These are phyloP conservation scores for Trididemnum nubilum DNA, from an alignment of 23 tunicate genomes.

Conservation along the genomic window DNA sequence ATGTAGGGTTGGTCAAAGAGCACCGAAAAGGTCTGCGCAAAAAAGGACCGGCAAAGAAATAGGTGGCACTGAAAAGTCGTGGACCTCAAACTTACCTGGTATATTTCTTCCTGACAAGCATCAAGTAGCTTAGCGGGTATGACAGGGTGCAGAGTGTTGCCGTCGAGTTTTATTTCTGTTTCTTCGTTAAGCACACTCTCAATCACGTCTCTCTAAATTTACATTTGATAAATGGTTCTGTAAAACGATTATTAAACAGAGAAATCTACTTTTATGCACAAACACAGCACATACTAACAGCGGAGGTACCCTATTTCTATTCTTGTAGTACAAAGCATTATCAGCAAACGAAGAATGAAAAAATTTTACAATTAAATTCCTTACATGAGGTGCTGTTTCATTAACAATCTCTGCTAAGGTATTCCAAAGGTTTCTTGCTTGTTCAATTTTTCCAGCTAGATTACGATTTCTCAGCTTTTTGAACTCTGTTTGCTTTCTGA, in stretches of 20 bases:
- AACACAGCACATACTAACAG: not conserved
- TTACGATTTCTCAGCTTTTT: not conserved
- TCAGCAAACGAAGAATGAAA: not conserved
- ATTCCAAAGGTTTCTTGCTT: constrained; percentile 12
- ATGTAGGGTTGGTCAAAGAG: too few species aligned
- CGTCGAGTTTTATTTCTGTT: constrained; percentile 3
- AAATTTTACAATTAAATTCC: not conserved
- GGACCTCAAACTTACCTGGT: constrained; percentile 43
- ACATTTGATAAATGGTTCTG: too few species aligned
- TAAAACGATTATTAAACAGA: too few species aligned
- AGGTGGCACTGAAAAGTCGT: too few species aligned
- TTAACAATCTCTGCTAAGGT: not conserved
- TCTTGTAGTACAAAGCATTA: too few species aligned
- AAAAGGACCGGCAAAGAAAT: too few species aligned
- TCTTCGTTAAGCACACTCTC: constrained; percentile 13
- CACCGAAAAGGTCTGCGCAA: too few species aligned
- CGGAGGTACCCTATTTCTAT: too few species aligned
- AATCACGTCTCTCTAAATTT: constrained; percentile 31
- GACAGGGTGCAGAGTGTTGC: constrained; percentile 6
- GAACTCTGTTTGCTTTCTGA: not conserved
- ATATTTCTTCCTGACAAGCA: constrained; percentile 53
- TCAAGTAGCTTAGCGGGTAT: constrained; percentile 40
- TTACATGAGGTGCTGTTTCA: not conserved
- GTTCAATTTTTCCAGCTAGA: not conserved
- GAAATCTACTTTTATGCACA: not conserved